Percentiles rank a stretch among this genome's conserved stretches.
Conservation (phyloP, 2,113 vertebrate species). For the Xyrauchen texanus region DNA sequence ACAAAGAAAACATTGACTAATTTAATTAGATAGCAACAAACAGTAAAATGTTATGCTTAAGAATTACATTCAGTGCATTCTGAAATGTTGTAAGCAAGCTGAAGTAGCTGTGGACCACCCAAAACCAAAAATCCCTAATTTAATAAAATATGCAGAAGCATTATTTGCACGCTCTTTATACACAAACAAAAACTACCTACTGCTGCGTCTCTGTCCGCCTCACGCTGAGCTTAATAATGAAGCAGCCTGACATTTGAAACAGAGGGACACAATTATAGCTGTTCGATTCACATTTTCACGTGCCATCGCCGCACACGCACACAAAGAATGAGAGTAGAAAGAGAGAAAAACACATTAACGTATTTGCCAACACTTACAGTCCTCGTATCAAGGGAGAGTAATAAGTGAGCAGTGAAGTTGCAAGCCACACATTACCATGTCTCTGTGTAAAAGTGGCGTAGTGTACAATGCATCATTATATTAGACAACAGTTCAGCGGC, state of each 20-base stretch:
- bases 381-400: background rate
- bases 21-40: slow-evolving; percentile 17
- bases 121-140: background rate
- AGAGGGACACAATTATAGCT: background rate
- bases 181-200: slow-evolving; percentile 21
- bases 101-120: background rate
- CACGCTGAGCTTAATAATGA: slow-evolving; percentile 44
- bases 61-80: background rate
- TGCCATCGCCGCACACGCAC: slow-evolving; percentile 28
- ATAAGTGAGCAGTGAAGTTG: slow-evolving; percentile 18
- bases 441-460: background rate
- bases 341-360: background rate
- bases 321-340: slow-evolving; percentile 47
- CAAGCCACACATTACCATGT: slow-evolving; percentile 18
- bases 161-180: slow-evolving; percentile 11
- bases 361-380: slow-evolving; percentile 22
- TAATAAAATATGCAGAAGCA: slow-evolving; percentile 22
- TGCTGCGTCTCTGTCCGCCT: slow-evolving; percentile 4
- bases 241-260: slow-evolving; percentile 33
- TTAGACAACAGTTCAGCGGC: slow-evolving; percentile 36
- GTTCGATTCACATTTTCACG: background rate
- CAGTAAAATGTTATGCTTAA: background rate
- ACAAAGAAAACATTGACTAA: background rate
- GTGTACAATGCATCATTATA: slow-evolving; percentile 44
- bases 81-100: background rate